Conservation (phyloP, 2,797 vertebrate genomes). For the Megaceryle alcyon region DNA sequence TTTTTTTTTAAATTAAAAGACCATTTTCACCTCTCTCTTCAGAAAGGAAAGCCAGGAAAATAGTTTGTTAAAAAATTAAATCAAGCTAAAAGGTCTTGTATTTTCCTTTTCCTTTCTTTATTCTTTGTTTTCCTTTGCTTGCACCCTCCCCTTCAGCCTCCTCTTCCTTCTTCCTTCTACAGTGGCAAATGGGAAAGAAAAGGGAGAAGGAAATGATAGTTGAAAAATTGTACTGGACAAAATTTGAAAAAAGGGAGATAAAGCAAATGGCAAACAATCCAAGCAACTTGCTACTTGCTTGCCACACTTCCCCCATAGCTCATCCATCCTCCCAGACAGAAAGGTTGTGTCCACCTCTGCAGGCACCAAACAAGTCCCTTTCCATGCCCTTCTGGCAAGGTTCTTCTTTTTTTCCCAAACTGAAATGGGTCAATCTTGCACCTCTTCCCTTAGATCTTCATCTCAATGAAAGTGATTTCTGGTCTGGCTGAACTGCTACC, state of each 20-base stretch:
- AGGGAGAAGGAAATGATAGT: not conserved
- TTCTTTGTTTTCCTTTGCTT: not conserved
- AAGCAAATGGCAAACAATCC: not conserved
- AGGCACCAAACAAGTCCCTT: not conserved
- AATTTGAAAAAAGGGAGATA: not conserved
- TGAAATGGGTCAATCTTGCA: not conserved
- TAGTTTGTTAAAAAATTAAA: not conserved
- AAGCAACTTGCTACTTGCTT: not conserved
- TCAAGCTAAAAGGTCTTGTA: not conserved
- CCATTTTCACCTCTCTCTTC: not conserved
- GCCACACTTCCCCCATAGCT: rapidly evolving
- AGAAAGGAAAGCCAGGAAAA: not conserved
- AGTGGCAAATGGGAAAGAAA: not conserved
- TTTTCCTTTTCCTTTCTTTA: not conserved
- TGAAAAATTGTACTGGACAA: not conserved
- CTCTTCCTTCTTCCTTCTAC: not conserved
- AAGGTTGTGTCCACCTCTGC: not conserved
- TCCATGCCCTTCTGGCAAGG: not conserved
- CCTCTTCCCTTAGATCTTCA: not conserved
- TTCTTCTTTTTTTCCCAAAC: not conserved
- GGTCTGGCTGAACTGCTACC: not conserved
- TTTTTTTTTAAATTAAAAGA: not conserved
- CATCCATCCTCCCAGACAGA: not conserved
- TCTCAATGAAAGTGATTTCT: not conserved
- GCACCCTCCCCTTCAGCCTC: not conserved